A percentile compares a stretch with the other conserved stretches of the same genome.
These are phyloP conservation scores for Mus musculus DNA, from an alignment of 2,113 vertebrate species.

Conservation along the genomic window GRCm39 chr17:91859001-91859500, in stretches of 20 bases:
- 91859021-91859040: neutral
- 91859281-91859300: neutral
- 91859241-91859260: fast-evolving
- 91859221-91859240: neutral
- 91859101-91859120: neutral
- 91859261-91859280: neutral
- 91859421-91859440: neutral
- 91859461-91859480: fast-evolving
- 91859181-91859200: neutral
- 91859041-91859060: neutral
- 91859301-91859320: fast-evolving
- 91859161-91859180: neutral
- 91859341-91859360: neutral
- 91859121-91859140: neutral
- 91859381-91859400: neutral
- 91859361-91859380: neutral
- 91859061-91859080: neutral
- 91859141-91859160: neutral
- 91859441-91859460: neutral
- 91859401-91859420: neutral
- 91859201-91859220: neutral
- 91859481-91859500: neutral
- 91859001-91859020: neutral
- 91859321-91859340: fast-evolving
- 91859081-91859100: neutral